phyloP scores from a whole-genome alignment of 2,113 vertebrate genomes.

The Sisor rabdophorus region DNA sequence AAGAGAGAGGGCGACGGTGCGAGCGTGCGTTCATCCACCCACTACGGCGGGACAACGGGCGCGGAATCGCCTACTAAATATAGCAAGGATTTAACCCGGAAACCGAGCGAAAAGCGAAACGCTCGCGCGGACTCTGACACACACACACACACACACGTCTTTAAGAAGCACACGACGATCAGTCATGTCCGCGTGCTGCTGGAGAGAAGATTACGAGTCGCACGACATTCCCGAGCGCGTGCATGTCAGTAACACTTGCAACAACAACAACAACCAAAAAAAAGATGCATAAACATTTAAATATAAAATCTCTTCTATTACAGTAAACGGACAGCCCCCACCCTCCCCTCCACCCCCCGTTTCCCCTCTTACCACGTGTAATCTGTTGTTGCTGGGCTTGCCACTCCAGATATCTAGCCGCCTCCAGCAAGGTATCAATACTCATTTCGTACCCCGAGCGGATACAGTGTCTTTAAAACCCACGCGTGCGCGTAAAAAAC shows the following conservation, averaged over 20 bases:
- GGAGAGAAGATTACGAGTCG: too few species aligned
- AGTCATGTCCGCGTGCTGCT: not conserved
- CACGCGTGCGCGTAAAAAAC: conserved; percentile 45
- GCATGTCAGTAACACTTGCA: not conserved
- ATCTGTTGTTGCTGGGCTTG: conserved; percentile 92
- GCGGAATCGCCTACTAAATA: conserved; percentile 53
- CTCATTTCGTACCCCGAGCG: conserved; percentile 77
- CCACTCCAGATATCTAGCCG: conserved; percentile 93
- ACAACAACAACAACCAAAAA: too few species aligned
- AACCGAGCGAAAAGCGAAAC: conserved; percentile 39
- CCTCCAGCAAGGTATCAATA: conserved; percentile 92
- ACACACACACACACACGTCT: too few species aligned
- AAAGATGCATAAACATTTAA: too few species aligned
- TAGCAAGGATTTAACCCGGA: conserved; percentile 52
- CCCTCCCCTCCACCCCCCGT: not conserved
- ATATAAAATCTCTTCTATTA: not conserved
- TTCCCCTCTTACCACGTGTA: conserved; percentile 82
- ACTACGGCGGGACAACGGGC: conserved; percentile 31
- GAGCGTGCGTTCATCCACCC: conserved; percentile 40
- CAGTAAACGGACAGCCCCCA: too few species aligned
- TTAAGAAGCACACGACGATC: too few species aligned
- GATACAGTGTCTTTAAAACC: conserved; percentile 49
- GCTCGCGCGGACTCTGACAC: conserved; percentile 5
- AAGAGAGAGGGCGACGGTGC: not conserved
- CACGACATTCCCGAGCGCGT: not conserved